phyloP scores from a whole-genome alignment of 30 jellyfish, hydroid and myxozoan genomes.

The Pseudorhiza aurosa region DNA sequence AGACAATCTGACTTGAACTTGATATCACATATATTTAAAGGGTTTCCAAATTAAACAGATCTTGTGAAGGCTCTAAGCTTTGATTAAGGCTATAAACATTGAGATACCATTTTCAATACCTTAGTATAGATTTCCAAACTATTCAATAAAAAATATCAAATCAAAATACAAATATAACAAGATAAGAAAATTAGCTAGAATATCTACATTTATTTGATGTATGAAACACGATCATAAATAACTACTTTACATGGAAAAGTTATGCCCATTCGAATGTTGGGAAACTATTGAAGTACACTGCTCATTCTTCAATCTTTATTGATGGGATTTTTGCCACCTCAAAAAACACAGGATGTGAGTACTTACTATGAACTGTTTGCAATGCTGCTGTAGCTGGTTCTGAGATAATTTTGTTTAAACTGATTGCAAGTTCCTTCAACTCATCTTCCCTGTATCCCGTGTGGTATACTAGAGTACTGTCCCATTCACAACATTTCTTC shows the following conservation, averaged over 20 bases:
- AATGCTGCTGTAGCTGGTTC: constrained; percentile 69
- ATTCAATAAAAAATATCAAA: too few species aligned
- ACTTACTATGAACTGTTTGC: constrained; percentile 75
- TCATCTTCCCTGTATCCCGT: constrained; percentile 83
- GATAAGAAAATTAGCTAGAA: not conserved
- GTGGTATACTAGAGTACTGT: constrained; percentile 79
- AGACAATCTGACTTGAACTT: too few species aligned
- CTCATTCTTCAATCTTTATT: constrained; percentile 7
- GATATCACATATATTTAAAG: too few species aligned
- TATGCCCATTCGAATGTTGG: too few species aligned
- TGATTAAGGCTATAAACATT: too few species aligned
- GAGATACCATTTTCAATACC: too few species aligned
- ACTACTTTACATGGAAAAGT: not conserved
- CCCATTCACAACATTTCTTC: constrained; percentile 84
- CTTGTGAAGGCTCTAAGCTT: too few species aligned
- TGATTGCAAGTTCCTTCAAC: constrained; percentile 46
- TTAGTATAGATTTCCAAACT: too few species aligned
- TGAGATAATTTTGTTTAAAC: constrained; percentile 64
- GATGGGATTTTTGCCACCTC: constrained; percentile 92
- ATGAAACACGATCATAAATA: not conserved
- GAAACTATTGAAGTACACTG: too few species aligned
- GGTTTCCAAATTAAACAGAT: too few species aligned
- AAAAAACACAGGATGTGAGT: constrained; percentile 89
- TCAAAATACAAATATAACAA: too few species aligned
- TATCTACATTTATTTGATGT: not conserved